These are phyloP conservation scores for Diceros bicornis DNA, from an alignment of 2,797 vertebrate species.

Conservation along the genomic window DNA sequence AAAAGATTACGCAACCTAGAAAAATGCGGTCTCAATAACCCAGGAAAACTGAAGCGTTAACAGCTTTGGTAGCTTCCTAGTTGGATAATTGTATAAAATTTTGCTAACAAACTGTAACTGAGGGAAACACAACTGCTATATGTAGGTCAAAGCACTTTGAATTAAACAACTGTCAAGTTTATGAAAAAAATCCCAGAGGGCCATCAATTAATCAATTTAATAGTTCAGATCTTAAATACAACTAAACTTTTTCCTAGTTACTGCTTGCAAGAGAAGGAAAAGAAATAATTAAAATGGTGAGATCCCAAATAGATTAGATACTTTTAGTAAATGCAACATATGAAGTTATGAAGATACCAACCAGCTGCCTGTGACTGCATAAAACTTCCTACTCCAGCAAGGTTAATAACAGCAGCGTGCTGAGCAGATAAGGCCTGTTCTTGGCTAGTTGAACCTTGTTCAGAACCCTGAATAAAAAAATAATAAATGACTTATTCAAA, in stretches of 20 bases:
- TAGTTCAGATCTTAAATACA: constrained; percentile 49
- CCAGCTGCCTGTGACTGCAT: constrained; percentile 96
- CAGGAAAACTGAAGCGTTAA: background rate
- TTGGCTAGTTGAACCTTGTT: constrained; percentile 91
- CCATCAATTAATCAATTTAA: background rate
- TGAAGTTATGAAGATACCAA: constrained; percentile 87
- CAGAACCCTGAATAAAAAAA: constrained; percentile 91
- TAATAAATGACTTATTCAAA: constrained; percentile 71
- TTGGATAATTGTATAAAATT: background rate
- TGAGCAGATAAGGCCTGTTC: constrained; percentile 96
- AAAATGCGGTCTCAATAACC: constrained; percentile 8
- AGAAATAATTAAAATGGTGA: background rate
- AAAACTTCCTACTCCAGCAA: constrained; percentile 96
- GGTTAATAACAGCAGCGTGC: constrained; percentile 96
- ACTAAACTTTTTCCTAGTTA: constrained; percentile 8
- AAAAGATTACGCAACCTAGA: background rate
- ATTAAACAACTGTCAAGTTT: constrained; percentile 5
- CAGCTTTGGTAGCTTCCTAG: background rate
- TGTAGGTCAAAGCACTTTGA: background rate
- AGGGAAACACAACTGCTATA: constrained; percentile 11
- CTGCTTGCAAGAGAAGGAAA: constrained; percentile 50
- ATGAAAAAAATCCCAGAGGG: background rate
- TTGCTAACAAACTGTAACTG: background rate
- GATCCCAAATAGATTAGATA: background rate
- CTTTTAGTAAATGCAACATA: constrained; percentile 45